phyloP scores from a whole-genome alignment of 2,113 vertebrate genomes.

The Monarcha castaneiventris region DNA sequence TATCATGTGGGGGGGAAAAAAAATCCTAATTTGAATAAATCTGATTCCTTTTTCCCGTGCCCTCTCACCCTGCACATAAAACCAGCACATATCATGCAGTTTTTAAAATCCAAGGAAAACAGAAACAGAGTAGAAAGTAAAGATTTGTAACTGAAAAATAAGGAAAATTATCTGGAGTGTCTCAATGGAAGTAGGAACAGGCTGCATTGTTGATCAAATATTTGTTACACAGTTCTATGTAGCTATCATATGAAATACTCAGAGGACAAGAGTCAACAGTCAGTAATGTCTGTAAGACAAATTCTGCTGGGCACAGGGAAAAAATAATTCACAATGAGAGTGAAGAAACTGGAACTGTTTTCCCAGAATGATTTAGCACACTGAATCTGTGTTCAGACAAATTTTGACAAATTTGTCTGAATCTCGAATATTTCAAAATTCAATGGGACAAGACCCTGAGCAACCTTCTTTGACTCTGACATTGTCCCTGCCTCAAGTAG shows the following conservation, averaged over 20 bases:
- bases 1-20: accelerated
- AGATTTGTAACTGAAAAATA: neutral
- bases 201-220: neutral
- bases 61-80: neutral
- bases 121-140: neutral
- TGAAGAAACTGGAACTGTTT: neutral
- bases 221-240: neutral
- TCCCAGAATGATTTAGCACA: neutral
- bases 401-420: neutral
- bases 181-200: neutral
- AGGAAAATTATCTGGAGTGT: neutral
- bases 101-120: neutral
- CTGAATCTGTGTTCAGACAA: neutral
- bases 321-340: neutral
- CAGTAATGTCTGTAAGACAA: neutral
- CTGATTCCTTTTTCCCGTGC: accelerated
- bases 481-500: neutral
- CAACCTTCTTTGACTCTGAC: neutral
- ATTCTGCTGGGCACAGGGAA: neutral
- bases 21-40: neutral
- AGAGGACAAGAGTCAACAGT: neutral
- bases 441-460: neutral
- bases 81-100: accelerated
- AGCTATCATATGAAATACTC: neutral
- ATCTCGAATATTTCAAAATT: neutral